phyloP scores from a whole-genome alignment of 2,113 vertebrate genomes.

The Pachypanchax playfairii region DNA sequence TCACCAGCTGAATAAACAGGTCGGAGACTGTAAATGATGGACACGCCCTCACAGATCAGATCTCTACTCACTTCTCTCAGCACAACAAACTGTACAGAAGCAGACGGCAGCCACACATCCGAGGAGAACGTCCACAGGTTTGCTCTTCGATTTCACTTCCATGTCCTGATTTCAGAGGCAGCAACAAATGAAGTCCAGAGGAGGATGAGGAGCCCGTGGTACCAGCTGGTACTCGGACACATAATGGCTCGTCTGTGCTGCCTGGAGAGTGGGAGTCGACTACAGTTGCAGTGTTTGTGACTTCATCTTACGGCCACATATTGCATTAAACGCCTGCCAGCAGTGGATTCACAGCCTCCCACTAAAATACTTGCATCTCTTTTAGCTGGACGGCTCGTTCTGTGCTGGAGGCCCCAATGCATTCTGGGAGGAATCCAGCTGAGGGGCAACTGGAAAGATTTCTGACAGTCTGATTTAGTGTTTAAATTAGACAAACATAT shows the following conservation, averaged over 20 bases:
- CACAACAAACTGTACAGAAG: conserved; percentile 45
- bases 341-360: conserved; percentile 70
- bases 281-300: conserved; percentile 81
- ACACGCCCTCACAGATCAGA: neutral
- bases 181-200: conserved; percentile 61
- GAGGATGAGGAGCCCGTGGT: conserved; percentile 74
- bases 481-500: no score
- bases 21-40: neutral
- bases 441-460: conserved; percentile 36
- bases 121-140: conserved; percentile 59
- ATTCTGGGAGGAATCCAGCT: conserved; percentile 51
- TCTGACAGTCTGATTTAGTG: no score
- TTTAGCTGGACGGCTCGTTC: conserved; percentile 59
- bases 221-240: conserved; percentile 80
- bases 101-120: conserved; percentile 46
- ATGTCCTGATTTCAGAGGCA: conserved; percentile 70
- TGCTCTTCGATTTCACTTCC: conserved; percentile 62
- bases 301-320: conserved; percentile 77
- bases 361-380: conserved; percentile 81
- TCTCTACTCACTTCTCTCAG: conserved; percentile 76
- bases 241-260: conserved; percentile 80
- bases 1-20: neutral
- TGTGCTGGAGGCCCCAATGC: conserved; percentile 41
- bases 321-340: conserved; percentile 71
- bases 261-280: conserved; percentile 76